These are phyloP conservation scores for Neomorphus geoffroyi DNA, from an alignment of 2,797 vertebrate species.

Conservation along the genomic window DNA sequence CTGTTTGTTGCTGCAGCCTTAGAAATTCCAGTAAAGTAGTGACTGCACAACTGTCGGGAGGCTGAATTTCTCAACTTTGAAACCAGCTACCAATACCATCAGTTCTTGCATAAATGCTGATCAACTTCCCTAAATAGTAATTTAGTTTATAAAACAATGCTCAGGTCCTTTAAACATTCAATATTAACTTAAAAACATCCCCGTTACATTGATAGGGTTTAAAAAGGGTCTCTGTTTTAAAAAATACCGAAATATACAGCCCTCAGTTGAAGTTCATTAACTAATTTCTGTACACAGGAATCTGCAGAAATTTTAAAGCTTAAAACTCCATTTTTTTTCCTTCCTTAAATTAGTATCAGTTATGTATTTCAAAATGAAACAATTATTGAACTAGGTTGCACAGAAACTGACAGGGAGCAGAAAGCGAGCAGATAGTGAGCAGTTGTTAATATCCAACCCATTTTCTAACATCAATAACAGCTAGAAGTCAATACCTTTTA, in stretches of 20 bases:
- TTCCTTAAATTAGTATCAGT: background rate
- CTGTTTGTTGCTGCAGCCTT: background rate
- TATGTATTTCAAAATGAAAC: background rate
- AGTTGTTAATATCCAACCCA: background rate
- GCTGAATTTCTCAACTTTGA: background rate
- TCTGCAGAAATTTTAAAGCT: background rate
- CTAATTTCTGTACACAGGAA: background rate
- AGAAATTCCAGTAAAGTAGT: background rate
- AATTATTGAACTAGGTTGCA: background rate
- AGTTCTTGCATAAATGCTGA: background rate
- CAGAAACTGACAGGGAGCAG: background rate
- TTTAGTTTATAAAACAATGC: background rate
- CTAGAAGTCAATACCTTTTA: background rate
- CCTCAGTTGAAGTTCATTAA: background rate
- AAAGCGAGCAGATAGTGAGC: background rate
- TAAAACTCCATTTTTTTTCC: accelerated
- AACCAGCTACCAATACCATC: background rate
- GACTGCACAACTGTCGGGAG: background rate
- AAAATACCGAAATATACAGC: background rate
- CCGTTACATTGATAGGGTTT: background rate
- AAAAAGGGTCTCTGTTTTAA: background rate
- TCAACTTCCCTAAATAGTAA: background rate
- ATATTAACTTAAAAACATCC: background rate
- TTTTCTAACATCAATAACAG: background rate
- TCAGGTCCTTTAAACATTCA: background rate